Evolutionary conservation across 2,797 vertebrate species (phyloP), one percentile per base, ranked within the genome.

Genomic region (Typhlichthys subterraneus): DNA sequence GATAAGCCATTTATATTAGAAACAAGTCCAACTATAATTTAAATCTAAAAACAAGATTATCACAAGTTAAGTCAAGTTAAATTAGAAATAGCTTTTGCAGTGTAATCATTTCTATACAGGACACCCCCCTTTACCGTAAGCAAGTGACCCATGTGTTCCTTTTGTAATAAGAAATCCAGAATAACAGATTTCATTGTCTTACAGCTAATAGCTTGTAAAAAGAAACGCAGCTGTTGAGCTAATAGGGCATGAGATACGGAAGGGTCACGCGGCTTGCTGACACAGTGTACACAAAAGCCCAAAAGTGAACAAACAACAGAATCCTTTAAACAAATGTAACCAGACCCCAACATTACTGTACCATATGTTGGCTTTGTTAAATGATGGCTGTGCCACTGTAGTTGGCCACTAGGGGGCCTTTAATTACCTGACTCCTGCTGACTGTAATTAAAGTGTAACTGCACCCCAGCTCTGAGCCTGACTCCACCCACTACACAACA

Each of bases 241-340:
- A 72, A 73, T 57, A 1, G 61, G 57, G 70, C 50, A 50, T 5
- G 55, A 61, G 72, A 75, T 56, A 47, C 45, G 63, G 51, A 12
- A 5, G 70, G 86, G 87, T 88, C 83, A 81, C 74, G 75, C 81
- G 80, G 83, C 83, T 85, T 79, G 72, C 80, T 5, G 72, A 59
- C 69, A 42, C 71, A 59, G 82, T 74, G 81, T 81, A 86, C 79
- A 84, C 87, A 80, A 47, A 67, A 78, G 79, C 68, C 74, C 73
- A 74, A 77, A 85, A 85, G 82, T 85, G 85, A 86, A 86, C 29
- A 89, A 89, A 88, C 82, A 88, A 81, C 84, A 70, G 49, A 85
- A 85, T 85, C 82, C 81, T 63, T 75, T 69, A 86, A 83, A 90
- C 85, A 87, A 85, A 61, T 76, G 88, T 71, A 85, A 88, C 78